A percentile compares a stretch with the other conserved stretches of the same genome.
These are phyloP conservation scores for Odontesthes bonariensis DNA, from an alignment of 2,113 vertebrate genomes.

Conservation along the genomic window DNA sequence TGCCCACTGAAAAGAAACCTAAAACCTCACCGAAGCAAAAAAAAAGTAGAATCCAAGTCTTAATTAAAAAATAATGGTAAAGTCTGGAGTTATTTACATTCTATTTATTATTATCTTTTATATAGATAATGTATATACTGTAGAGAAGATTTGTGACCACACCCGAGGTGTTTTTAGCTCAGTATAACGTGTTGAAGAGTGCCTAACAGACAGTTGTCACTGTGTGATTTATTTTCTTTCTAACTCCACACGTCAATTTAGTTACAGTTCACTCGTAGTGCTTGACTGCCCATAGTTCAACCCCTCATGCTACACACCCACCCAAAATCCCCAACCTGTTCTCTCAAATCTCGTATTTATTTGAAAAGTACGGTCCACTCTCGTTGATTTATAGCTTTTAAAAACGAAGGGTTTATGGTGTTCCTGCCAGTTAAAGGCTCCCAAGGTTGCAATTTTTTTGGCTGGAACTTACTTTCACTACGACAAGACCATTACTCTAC, in stretches of 20 bases:
- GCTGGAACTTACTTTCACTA: conserved; percentile 50
- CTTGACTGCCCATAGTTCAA: conserved; percentile 49
- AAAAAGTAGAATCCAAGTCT: not conserved
- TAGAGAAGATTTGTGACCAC: not conserved
- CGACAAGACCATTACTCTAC: conserved; percentile 66
- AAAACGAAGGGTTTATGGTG: conserved; percentile 67
- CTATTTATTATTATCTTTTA: not conserved
- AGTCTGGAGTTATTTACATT: too few species aligned
- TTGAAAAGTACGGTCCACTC: conserved; percentile 72
- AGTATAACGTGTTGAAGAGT: too few species aligned
- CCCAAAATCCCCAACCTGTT: conserved; percentile 12
- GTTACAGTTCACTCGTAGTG: conserved; percentile 30
- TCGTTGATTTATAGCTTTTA: conserved; percentile 72
- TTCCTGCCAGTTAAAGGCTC: conserved; percentile 69
- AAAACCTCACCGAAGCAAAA: not conserved
- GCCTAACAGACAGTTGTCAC: not conserved
- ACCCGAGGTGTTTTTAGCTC: not conserved
- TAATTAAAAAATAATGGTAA: not conserved
- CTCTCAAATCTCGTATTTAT: conserved; percentile 69
- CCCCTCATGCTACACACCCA: conserved; percentile 11
- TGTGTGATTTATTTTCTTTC: not conserved
- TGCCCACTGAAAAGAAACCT: too few species aligned
- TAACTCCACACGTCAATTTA: conserved; percentile 19
- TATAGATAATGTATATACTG: not conserved
- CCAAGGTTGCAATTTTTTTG: conserved; percentile 56